Conservation (phyloP, 2,113 vertebrate genomes). For the Paradoxurus hermaphroditus region DNA sequence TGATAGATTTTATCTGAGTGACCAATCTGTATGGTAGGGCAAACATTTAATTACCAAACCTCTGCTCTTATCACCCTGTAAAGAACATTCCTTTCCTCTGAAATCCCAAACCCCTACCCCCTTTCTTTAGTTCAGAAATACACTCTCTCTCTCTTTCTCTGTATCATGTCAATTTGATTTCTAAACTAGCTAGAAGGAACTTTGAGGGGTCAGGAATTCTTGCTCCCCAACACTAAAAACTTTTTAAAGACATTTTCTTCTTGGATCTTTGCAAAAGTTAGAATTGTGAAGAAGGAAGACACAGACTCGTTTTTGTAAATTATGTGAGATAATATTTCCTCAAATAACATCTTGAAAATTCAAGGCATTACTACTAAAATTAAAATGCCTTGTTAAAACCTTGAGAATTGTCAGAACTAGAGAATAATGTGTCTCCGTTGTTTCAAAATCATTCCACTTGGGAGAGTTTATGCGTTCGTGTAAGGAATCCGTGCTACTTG, state of each 20-base stretch:
- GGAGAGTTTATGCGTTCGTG: not conserved
- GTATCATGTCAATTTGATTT: not conserved
- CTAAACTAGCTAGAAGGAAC: not conserved
- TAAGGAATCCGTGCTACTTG: not conserved
- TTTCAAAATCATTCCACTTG: not conserved
- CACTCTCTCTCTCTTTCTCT: not conserved
- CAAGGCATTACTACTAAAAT: not conserved
- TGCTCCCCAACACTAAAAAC: not conserved
- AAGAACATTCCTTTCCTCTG: not conserved
- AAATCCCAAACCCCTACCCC: not conserved
- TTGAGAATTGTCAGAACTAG: not conserved
- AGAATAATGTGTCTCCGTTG: not conserved
- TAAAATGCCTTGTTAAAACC: not conserved
- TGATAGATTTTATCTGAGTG: not conserved
- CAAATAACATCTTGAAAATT: not conserved
- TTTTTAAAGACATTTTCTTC: not conserved
- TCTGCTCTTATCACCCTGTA: not conserved
- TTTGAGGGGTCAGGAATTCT: not conserved
- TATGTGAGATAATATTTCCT: not conserved
- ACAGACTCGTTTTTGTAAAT: not conserved
- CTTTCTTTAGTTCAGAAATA: not conserved
- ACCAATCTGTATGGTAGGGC: not conserved
- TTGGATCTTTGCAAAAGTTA: not conserved
- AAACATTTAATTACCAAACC: not conserved
- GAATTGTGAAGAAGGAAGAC: not conserved